Percentiles rank a stretch among this genome's conserved stretches.
Conservation (phyloP, 30 jellyfish, hydroid and myxozoan genomes). For the Hydractinia echinata region DNA sequence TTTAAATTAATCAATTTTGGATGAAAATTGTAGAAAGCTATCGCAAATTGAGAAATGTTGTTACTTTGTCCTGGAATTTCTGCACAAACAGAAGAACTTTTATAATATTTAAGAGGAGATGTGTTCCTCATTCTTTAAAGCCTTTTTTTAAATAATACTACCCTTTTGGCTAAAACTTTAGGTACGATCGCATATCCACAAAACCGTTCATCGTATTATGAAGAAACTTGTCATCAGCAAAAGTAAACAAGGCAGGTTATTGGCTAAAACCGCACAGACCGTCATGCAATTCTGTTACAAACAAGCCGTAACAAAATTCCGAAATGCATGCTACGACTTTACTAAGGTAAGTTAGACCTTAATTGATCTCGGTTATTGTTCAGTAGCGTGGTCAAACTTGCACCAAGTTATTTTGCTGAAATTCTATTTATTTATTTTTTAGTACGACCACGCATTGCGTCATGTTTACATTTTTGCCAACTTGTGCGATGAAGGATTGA, state of each 20-base stretch:
- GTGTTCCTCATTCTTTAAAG: no score
- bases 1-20: no score
- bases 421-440: constrained; percentile 15
- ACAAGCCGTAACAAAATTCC: constrained; percentile 53
- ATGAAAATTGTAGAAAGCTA: no score
- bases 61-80: no score
- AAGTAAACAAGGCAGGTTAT: constrained; percentile 18
- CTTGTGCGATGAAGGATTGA: constrained; percentile 79
- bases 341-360: constrained; percentile 52
- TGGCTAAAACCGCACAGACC: constrained; percentile 50
- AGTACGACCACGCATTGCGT: constrained; percentile 94
- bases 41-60: no score
- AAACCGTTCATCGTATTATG: constrained; percentile 57
- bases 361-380: not conserved
- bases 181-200: constrained; percentile 59
- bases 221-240: constrained; percentile 43
- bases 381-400: not conserved
- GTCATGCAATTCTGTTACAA: constrained; percentile 56
- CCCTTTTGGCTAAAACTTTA: not conserved
- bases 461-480: constrained; percentile 83
- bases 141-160: no score
- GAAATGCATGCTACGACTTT: constrained; percentile 65
- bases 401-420: not conserved
- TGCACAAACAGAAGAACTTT: no score
- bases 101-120: no score